Evolutionary conservation across 1,140 invertebrate species (phyloP), one percentile per base, ranked within the genome.

Genomic region (Temnothorax nylanderi): DNA sequence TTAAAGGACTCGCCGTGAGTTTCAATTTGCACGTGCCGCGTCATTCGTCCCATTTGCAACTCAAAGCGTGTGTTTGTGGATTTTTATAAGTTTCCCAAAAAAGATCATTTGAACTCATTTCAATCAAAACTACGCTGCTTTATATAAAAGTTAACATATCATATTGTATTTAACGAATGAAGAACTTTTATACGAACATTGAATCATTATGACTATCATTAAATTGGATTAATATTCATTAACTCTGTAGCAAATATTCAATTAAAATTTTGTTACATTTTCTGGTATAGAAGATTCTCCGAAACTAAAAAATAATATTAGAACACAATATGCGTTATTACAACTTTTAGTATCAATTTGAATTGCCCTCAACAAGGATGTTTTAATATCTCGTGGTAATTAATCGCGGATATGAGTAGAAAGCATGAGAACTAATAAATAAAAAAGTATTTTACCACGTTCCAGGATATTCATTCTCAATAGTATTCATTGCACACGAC

Each of bases 1-100:
- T 87, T 69, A 84, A 89, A 86, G 44, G 44, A 67, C 65, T 69
- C 37, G 41, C 37, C 34, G n/a, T 41, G 34, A 80, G 21, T 85
- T 78, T 78, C 82, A 78, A 85, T 76, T 65, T 85, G 16, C 62
- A 58, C 60, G 60, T 32, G 76, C 58, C 78, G 49, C 64, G 69
- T 13, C 54, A 49, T 84, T 84, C 69, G 1, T 74, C 69, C 41
- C 41, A 58, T 69, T 74, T 74, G 13, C 75, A 80, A 69, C 16
- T 72, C 41, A 37, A 62, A 49, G 32, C 54, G 3, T n/a, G 64
- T 8, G 32, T 26, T 37, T 67, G 37, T 21, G 26, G 26, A 44
- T 74, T 84, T 37, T 34, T 58, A 32, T 26, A 32, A 44, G n/a
- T 49, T 60, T 21, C 47, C 32, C 26, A 18, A 21, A 21, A 26